Percentiles rank a stretch among this genome's conserved stretches.
Conservation (phyloP, 1,140 invertebrate genomes). For the Hypothenemus hampei region DNA sequence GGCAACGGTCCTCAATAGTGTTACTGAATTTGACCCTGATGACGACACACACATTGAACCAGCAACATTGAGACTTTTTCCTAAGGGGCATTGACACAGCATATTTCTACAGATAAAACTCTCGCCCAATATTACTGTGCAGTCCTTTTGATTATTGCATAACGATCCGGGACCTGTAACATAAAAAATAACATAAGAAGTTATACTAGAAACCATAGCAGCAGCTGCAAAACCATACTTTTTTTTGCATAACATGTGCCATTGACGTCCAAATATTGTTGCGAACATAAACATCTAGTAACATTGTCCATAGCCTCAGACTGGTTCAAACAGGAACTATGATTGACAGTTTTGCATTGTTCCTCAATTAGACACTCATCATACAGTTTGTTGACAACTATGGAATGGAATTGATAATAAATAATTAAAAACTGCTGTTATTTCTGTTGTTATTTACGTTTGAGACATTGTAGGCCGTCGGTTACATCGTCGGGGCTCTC, state of each 20-base stretch:
- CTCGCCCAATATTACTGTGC: constrained; percentile 18
- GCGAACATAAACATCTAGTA: constrained; percentile 5
- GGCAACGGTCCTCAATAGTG: too few species aligned
- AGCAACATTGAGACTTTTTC: constrained; percentile 1
- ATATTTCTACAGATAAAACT: constrained; percentile 21
- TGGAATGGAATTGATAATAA: not conserved
- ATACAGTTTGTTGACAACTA: not conserved
- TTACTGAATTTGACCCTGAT: too few species aligned
- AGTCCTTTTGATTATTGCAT: constrained; percentile 9
- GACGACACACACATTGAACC: too few species aligned
- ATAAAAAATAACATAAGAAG: not conserved
- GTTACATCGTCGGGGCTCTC: not conserved
- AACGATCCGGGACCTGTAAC: constrained; percentile 14
- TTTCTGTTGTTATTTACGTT: constrained; percentile 1
- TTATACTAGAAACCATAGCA: not conserved
- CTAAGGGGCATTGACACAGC: constrained; percentile 21
- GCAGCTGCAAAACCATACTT: constrained; percentile 13
- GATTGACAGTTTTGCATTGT: constrained; percentile 7
- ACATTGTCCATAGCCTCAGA: not conserved
- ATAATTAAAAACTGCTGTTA: not conserved
- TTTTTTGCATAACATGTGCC: constrained; percentile 3
- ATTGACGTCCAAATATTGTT: constrained; percentile 11
- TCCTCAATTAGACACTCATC: constrained; percentile 12
- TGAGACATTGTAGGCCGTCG: not conserved
- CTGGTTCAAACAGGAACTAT: not conserved